phyloP scores from a whole-genome alignment of 2,888 invertebrate species.

The Prosapia bicincta region DNA sequence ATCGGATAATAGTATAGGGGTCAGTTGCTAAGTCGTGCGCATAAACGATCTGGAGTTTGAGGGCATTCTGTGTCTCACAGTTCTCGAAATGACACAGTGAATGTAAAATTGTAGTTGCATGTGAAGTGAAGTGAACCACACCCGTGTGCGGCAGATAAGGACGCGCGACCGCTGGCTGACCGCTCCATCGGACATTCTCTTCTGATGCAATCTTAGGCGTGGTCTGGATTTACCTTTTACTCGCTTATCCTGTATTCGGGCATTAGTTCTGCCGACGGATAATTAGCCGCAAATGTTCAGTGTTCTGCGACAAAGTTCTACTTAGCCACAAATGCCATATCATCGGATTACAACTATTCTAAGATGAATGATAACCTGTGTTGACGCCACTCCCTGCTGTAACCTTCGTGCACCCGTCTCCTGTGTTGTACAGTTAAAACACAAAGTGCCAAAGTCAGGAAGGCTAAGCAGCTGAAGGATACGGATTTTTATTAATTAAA shows the following conservation, averaged over 20 bases:
- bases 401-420: too few relatives aligned
- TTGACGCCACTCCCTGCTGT: neutral
- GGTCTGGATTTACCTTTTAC: neutral
- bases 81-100: neutral
- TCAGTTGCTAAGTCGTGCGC: neutral
- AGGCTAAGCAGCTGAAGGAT: too few relatives aligned
- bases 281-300: neutral
- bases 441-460: too few relatives aligned
- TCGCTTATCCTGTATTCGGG: neutral
- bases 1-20: neutral
- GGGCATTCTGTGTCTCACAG: neutral
- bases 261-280: neutral
- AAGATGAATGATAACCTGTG: neutral
- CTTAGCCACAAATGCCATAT: neutral
- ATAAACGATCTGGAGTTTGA: neutral
- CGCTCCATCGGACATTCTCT: neutral
- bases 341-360: neutral
- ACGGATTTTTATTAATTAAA: too few relatives aligned
- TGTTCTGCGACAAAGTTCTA: neutral
- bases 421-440: too few relatives aligned
- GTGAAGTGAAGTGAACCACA: conserved; percentile 2
- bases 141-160: neutral
- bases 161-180: neutral
- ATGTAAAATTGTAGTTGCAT: neutral
- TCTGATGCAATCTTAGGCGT: neutral